Base-by-base conservation (phyloP, 2,113 vertebrate genomes). In the Sceloporus tristichus region DNA sequence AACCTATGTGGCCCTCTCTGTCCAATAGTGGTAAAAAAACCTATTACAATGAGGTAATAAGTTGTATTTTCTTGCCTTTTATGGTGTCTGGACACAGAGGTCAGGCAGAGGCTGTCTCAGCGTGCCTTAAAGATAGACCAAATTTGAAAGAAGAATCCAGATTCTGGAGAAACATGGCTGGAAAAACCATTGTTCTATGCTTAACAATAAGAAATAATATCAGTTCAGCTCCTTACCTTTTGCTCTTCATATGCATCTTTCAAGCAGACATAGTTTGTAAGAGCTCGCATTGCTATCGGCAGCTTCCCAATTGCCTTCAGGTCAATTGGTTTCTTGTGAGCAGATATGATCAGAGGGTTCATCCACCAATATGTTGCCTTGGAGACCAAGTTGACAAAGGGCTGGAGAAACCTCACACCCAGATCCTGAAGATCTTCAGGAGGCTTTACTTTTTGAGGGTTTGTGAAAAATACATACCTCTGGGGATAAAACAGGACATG, bases 301-400 rank as follows among this genome's bases (percentile, higher is more conserved):
- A 99, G 96, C 90, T 99, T 99, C 27, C 99, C 99, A 0, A 99
- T 99, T 68, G 98, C 97, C 93, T 99, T 99, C 95, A 99, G 96
- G 93, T 99, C 99, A 77, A 99, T 99, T 1, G 98, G 99, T 48
- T 98, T 97, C 93, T 97, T 98, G 91, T 99, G 99, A 85, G 98
- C 98, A 5, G 98, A 97, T 54, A 98, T 98, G 88, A 99, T 99
- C 14, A 99, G 98, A 0, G 98, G 97, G 88, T 99, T 99, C 98
- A 99, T 99, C 99, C 99, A 99, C 99, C 99, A 99, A 62, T 99
- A 99, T 0, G 99, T 99, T 0, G 99, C 98, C 95, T 99, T 99
- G 13, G 99, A 99, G 21, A 99, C 97, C 84, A 99, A 95, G 93
- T 99, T 99, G 87, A 99, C 99, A 89, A 99, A 99, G 0, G 99